These are phyloP conservation scores for Chionis minor DNA, from an alignment of 2,113 vertebrate genomes.

Conservation along the genomic window DNA sequence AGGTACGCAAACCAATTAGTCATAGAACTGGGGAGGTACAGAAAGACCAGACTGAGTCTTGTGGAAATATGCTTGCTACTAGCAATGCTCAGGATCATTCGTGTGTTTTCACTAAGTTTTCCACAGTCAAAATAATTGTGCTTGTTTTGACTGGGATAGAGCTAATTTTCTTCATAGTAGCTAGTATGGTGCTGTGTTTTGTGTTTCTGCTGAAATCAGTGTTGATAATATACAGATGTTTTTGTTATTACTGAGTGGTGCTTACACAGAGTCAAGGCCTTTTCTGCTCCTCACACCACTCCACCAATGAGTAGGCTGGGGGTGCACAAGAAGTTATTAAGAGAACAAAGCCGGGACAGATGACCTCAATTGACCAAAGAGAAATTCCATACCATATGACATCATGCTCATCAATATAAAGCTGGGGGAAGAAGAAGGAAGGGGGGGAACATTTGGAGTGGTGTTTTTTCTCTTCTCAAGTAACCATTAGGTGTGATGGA, in stretches of 20 bases:
- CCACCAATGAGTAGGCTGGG: background rate
- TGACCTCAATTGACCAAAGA: background rate
- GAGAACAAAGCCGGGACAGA: background rate
- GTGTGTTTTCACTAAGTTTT: background rate
- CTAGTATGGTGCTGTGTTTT: background rate
- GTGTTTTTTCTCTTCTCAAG: background rate
- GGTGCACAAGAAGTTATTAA: background rate
- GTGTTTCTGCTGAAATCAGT: background rate
- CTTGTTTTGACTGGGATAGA: background rate
- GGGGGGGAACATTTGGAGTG: background rate
- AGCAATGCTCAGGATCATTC: background rate
- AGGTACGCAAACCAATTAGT: background rate
- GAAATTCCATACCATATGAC: background rate
- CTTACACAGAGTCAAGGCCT: background rate
- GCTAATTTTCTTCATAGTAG: background rate
- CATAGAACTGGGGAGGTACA: background rate
- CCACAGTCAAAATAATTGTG: background rate
- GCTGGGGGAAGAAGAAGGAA: background rate
- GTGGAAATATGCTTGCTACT: background rate
- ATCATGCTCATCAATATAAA: background rate
- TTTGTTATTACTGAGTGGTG: background rate
- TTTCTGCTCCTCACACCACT: background rate
- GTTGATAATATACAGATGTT: background rate
- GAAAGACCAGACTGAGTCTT: background rate
- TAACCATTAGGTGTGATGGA: background rate